Evolutionary conservation across 2,113 vertebrate species (phyloP).

Genomic region (Notiomystis cincta): DNA sequence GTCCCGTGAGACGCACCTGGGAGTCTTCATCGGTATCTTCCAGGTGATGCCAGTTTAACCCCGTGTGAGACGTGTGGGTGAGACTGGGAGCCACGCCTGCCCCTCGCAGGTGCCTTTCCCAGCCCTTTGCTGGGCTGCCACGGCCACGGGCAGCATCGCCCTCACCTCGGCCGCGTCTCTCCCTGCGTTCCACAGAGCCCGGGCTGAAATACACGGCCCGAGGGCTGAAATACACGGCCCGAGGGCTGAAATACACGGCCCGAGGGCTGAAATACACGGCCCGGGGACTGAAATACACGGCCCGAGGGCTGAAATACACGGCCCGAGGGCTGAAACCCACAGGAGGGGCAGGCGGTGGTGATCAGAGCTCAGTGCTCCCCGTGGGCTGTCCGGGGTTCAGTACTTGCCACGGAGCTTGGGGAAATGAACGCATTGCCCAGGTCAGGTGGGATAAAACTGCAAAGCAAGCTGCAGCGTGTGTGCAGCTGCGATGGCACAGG

Average conservation of each 20-base stretch:
- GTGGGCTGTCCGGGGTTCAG: fast-evolving
- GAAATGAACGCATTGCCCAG: neutral
- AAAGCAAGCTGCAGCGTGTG: neutral
- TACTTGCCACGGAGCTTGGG: neutral
- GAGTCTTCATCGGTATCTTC: fast-evolving
- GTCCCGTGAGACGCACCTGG: fast-evolving
- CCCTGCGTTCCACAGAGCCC: too few species aligned
- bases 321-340: neutral
- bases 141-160: neutral
- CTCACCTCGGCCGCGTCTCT: neutral
- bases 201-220: too few species aligned
- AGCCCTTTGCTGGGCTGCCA: too few species aligned
- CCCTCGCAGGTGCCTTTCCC: too few species aligned
- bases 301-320: neutral
- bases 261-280: too few species aligned
- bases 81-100: fast-evolving
- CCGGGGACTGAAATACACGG: too few species aligned
- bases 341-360: fast-evolving
- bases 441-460: fast-evolving
- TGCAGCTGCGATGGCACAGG: neutral
- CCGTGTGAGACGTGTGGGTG: fast-evolving
- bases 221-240: too few species aligned
- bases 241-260: neutral
- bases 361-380: fast-evolving
- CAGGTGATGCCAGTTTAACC: neutral